These are phyloP conservation scores for Dascillus cervinus DNA, from an alignment of 2,888 invertebrate species.

Conservation along the genomic window DNA sequence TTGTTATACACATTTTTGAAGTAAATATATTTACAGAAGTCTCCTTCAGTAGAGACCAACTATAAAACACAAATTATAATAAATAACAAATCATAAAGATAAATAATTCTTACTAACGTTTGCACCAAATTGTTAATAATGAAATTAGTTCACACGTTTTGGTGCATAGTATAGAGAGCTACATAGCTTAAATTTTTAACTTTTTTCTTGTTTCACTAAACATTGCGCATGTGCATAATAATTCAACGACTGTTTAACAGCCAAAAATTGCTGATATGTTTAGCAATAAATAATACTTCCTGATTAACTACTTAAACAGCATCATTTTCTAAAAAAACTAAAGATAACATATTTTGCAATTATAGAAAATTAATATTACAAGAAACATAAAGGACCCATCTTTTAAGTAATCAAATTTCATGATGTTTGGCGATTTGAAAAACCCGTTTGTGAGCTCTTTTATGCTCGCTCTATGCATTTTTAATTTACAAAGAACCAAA, in stretches of 20 bases:
- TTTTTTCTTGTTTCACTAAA: constrained; percentile 12
- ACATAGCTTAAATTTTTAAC: constrained; percentile 15
- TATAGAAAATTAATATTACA: no score
- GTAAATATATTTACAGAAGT: constrained; percentile 40
- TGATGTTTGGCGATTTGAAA: no score
- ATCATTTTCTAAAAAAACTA: no score
- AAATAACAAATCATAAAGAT: constrained; percentile 36
- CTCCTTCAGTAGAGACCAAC: constrained; percentile 41
- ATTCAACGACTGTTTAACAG: constrained; percentile 29
- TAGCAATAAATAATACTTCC: constrained; percentile 22
- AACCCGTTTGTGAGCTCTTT: no score
- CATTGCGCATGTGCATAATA: constrained; percentile 17
- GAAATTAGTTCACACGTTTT: no score
- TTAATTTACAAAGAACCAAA: constrained; percentile 6
- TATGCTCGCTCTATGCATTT: no score
- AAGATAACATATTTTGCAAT: no score
- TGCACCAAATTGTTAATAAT: constrained; percentile 23
- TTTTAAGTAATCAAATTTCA: no score
- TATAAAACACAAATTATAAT: constrained; percentile 39
- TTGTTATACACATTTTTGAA: constrained; percentile 41
- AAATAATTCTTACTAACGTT: constrained; percentile 32
- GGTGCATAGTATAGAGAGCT: constrained; percentile 32
- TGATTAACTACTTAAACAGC: constrained; percentile 21
- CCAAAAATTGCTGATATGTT: constrained; percentile 28
- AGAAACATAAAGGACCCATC: no score